Base-by-base conservation (phyloP, 2,797 vertebrate genomes). In the Sebastes kiyomatsui region DNA sequence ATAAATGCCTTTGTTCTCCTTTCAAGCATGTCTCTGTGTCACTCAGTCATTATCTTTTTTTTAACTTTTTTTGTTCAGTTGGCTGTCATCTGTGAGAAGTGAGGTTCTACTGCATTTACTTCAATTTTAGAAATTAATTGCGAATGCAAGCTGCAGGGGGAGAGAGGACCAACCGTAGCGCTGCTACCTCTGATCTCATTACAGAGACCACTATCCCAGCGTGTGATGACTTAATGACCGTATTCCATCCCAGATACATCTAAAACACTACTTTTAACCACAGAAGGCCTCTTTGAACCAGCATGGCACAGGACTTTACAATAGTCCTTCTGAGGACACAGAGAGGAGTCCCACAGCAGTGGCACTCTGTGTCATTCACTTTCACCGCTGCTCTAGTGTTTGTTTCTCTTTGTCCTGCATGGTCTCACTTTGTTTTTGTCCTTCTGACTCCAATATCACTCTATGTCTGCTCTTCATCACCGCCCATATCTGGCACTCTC, bases 171-270 rank as follows among this genome's bases (percentile, higher is more conserved):
- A 25, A 86, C 85, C 30, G 3, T 56, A 72, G 86, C 11, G 69
- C 58, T 59, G 75, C 66, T 54, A 46, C 33, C 59, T 83, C 85
- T 80, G 77, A 88, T 90, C 82, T 90, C 81, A 86, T 89, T 83
- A 83, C 60, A 86, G 64, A 77, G 73, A 86, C 77, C 81, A 32
- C 69, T 58, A 18, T 85, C 82, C 35, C 83, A 85, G 87, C 85
- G 42, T 79, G 88, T 67, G 61, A 85, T 67, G 68, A 75, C 80
- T 83, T 85, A 88, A 88, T 90, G 87, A 84, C 72, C 54, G 2
- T 18, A 30, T 68, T 80, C 72, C 42, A 64, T 72, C 69, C 65
- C 58, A 56, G 68, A 66, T 20, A 77, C 75, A 87, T 90, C 80
- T 79, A 79, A 88, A 76, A 33, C 70, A 35, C 32, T 33, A 42